These are phyloP conservation scores for Hylaeus volcanicus DNA, from an alignment of 1,140 invertebrate genomes.

Conservation along the genomic window DNA sequence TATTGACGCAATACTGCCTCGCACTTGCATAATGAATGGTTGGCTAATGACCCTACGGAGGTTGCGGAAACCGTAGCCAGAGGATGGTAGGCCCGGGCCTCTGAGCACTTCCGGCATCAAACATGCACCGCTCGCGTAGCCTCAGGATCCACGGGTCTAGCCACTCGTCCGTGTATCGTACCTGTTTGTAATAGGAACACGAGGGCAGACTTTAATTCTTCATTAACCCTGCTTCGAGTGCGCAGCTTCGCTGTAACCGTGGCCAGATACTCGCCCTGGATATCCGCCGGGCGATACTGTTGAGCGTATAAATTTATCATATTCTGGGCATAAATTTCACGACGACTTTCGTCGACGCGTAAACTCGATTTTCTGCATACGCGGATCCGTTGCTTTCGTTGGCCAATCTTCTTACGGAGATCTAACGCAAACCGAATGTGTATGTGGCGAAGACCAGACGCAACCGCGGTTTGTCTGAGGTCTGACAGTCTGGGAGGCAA, in stretches of 20 bases:
- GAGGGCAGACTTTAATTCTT: conserved; percentile 48
- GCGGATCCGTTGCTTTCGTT: too few species aligned
- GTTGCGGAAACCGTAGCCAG: conserved; percentile 75
- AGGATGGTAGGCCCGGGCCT: conserved; percentile 63
- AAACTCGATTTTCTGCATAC: background rate
- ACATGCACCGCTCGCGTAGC: conserved; percentile 66
- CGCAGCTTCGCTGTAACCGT: background rate
- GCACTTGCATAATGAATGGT: conserved; percentile 77
- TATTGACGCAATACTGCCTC: conserved; percentile 76
- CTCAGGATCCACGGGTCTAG: conserved; percentile 39
- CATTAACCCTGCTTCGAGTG: conserved; percentile 15
- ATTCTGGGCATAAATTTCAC: background rate
- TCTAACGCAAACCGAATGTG: too few species aligned
- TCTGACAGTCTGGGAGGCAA: too few species aligned
- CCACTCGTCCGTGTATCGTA: conserved; percentile 38
- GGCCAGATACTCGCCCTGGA: conserved; percentile 6
- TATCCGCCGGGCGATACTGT: conserved; percentile 26
- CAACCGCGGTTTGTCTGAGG: too few species aligned
- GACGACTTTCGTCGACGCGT: background rate
- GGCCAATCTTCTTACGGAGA: background rate
- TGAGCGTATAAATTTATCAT: conserved; percentile 28
- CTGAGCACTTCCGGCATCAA: conserved; percentile 75
- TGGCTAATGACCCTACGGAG: conserved; percentile 77
- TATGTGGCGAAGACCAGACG: too few species aligned
- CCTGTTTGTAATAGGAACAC: conserved; percentile 33